Percentiles rank a stretch among this genome's conserved stretches.
Evolutionary conservation across 2,888 invertebrate species (phyloP).

Genomic region (Hirtodrosophila confusa): DNA sequence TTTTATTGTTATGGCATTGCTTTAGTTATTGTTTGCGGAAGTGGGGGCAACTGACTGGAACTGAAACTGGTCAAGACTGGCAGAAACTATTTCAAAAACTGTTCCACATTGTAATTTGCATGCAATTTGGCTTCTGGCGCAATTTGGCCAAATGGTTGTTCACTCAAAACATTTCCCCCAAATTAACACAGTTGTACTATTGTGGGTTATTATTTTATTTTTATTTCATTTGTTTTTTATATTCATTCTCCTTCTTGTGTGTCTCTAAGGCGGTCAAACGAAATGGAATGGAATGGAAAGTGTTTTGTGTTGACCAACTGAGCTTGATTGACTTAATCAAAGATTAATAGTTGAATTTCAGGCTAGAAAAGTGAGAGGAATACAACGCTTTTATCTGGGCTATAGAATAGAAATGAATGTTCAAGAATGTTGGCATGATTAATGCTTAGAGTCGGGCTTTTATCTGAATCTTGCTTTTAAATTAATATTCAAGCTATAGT

Average conservation of each 20-base stretch:
- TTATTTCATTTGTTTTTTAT: conserved; percentile 14
- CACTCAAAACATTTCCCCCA: conserved; percentile 47
- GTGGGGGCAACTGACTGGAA: conserved; percentile 37
- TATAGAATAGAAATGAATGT: conserved; percentile 24
- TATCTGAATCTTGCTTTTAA: neutral
- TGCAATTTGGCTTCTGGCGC: conserved; percentile 72
- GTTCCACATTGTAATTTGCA: conserved; percentile 74
- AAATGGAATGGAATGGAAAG: conserved; percentile 73
- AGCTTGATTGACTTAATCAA: conserved; percentile 38
- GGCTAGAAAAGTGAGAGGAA: conserved; percentile 50
- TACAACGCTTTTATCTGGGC: conserved; percentile 8
- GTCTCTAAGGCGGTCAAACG: conserved; percentile 62
- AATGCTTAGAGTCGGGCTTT: neutral
- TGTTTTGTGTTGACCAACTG: conserved; percentile 50
- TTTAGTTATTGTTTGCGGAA: conserved; percentile 62
- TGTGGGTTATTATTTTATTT: conserved; percentile 11
- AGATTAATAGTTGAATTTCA: conserved; percentile 40
- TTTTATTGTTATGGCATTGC: conserved; percentile 55
- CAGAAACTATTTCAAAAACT: conserved; percentile 8
- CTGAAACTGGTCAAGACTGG: conserved; percentile 34
- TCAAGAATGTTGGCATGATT: conserved; percentile 18
- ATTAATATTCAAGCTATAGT: neutral
- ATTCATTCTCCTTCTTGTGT: conserved; percentile 11
- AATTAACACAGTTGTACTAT: conserved; percentile 70
- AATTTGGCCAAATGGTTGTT: conserved; percentile 59